These are phyloP conservation scores for Entomobrya multifasciata DNA, from an alignment of 2,888 invertebrate genomes.

Conservation along the genomic window DNA sequence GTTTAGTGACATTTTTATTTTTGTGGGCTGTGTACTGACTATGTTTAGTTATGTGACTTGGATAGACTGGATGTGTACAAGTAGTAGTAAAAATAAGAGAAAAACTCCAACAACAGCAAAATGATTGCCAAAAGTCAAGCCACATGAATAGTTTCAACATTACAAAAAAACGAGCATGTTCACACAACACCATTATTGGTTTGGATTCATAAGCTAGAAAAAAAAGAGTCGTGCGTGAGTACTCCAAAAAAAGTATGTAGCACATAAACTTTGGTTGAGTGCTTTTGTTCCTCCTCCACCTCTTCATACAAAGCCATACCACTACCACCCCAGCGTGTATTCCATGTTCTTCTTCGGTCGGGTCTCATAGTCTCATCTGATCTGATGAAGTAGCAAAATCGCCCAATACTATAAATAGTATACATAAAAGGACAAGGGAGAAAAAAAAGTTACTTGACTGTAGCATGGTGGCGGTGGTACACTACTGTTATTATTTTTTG, in stretches of 20 bases:
- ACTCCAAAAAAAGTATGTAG: constrained; percentile 5
- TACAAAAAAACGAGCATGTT: no score
- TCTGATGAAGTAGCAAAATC: no score
- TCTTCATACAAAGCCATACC: neutral
- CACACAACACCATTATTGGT: neutral
- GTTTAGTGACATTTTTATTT: neutral
- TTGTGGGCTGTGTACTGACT: neutral
- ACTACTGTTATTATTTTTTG: constrained; percentile 1
- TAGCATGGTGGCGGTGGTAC: no score
- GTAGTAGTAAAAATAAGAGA: no score
- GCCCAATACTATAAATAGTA: no score
- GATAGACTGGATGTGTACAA: neutral
- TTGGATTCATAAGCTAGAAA: constrained; percentile 17
- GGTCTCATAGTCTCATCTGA: no score
- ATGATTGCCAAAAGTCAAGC: constrained; percentile 44
- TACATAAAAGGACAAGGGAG: neutral
- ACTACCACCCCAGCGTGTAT: neutral
- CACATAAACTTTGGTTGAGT: constrained; percentile 41
- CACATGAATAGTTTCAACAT: constrained; percentile 1
- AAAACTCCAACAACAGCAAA: no score
- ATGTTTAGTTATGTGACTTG: neutral
- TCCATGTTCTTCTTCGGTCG: no score
- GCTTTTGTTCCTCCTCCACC: constrained; percentile 4
- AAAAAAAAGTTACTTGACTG: no score
- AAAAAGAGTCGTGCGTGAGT: neutral